Percentiles rank a stretch among this genome's conserved stretches.
These are phyloP conservation scores for Erithacus rubecula DNA, from an alignment of 2,797 vertebrate species.

Conservation along the genomic window DNA sequence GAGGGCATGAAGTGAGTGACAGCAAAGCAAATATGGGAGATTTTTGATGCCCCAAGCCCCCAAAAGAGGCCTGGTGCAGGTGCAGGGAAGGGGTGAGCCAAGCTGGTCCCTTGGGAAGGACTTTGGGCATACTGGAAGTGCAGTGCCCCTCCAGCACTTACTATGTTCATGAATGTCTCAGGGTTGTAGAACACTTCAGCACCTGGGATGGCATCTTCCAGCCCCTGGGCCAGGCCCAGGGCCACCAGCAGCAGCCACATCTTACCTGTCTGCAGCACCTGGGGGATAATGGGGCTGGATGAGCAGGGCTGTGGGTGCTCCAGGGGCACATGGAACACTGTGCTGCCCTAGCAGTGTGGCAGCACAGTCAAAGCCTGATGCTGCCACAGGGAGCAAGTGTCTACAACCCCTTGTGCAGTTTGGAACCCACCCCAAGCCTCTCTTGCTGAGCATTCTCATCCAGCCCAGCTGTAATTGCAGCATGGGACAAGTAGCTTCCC, in stretches of 20 bases:
- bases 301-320: background rate
- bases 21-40: background rate
- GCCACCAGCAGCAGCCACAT: background rate
- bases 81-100: background rate
- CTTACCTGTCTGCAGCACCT: accelerated
- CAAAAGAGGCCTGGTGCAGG: background rate
- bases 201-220: accelerated
- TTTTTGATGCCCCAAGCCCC: background rate
- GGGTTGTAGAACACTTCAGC: accelerated
- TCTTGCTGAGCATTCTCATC: background rate
- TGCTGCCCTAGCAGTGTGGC: background rate
- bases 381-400: background rate
- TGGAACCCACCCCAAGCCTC: background rate
- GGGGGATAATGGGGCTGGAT: accelerated
- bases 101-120: background rate
- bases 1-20: background rate
- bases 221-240: background rate
- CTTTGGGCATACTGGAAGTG: background rate
- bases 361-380: background rate
- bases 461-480: background rate
- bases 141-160: background rate
- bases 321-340: accelerated
- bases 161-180: background rate
- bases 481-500: background rate
- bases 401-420: background rate